Percentiles rank a stretch among this genome's conserved stretches.
Conservation (phyloP, 1,140 invertebrate genomes). For the Drusus annulatus region DNA sequence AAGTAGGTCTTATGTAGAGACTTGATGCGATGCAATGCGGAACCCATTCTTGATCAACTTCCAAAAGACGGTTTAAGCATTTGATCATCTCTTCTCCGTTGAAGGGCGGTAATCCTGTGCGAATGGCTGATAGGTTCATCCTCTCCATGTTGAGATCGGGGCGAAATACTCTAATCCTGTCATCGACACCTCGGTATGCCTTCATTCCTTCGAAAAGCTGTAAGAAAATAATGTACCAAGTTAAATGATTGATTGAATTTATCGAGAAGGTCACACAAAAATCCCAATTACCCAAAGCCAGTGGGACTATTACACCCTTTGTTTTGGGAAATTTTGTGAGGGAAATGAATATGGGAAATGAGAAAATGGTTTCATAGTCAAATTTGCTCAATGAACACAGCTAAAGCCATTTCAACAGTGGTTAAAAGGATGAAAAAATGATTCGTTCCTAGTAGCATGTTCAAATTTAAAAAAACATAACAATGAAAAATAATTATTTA, state of each 20-base stretch:
- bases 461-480: no score
- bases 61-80: slow-evolving; percentile 89
- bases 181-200: slow-evolving; percentile 94
- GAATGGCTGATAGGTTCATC: slow-evolving; percentile 88
- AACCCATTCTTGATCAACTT: slow-evolving; percentile 98
- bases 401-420: no score
- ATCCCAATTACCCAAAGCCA: no score
- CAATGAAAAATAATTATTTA: no score
- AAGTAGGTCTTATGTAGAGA: slow-evolving; percentile 95
- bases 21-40: slow-evolving; percentile 91
- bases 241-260: neutral
- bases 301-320: no score
- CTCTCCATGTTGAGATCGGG: slow-evolving; percentile 96
- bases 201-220: slow-evolving; percentile 99
- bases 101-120: slow-evolving; percentile 93
- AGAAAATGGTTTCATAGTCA: no score
- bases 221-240: neutral
- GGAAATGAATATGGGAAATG: no score
- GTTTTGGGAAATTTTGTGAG: no score
- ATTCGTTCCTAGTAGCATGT: no score
- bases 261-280: neutral
- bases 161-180: slow-evolving; percentile 94
- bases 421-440: no score
- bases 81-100: slow-evolving; percentile 90
- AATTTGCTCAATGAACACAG: no score